Base-by-base conservation (phyloP, 1,140 invertebrate genomes). In the Anoplolepis gracilipes region DNA sequence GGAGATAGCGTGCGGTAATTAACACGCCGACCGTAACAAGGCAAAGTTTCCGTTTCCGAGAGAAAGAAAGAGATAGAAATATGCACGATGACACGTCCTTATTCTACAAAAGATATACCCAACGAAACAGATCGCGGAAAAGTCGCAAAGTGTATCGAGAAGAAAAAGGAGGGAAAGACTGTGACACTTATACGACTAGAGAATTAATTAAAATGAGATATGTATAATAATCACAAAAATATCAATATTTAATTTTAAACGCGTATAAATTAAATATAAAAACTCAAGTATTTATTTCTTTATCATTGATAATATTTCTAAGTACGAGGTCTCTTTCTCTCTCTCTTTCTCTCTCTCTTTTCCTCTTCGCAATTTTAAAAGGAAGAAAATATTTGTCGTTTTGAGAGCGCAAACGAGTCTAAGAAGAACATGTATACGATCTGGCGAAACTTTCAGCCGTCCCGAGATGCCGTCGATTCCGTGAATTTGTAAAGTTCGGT, bases 1-100 rank as follows among this genome's bases (percentile, higher is more conserved):
- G 11, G 62, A 22, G 67, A 69, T 61, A 67, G 77, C 33, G 42
- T 13, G 36, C 65, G 78, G 46, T 82, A 82, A 73, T 82, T 73
- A 73, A 73, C 78, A 25, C 36, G 49, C 25, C 42, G 39, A 65
- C 13, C 16, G 11, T 59, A 33, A 8, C 25, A 16, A 13, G 42
- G 7, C 49, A 6, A 79, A 81, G 67, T 87, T 57, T 67, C 65
- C 46, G 77, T 42, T 49, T 39, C 19, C 46, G 46, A 49, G 46
- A 6, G 5, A 13, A 7, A 3, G 2, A 7, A 10, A 53, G 42
- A 33, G 8, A 59, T 11, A 42, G 36, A 42, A 77, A 39, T 42
- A 19, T n/a, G 46, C 19, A 49, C 61, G 42, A 25, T 19, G 33
- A 30, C 59, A 16, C 16, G 73, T 3, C 25, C 25, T 16, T 61